Evolutionary conservation across 2,113 vertebrate species (phyloP).

Genomic region (Addax nasomaculatus): DNA sequence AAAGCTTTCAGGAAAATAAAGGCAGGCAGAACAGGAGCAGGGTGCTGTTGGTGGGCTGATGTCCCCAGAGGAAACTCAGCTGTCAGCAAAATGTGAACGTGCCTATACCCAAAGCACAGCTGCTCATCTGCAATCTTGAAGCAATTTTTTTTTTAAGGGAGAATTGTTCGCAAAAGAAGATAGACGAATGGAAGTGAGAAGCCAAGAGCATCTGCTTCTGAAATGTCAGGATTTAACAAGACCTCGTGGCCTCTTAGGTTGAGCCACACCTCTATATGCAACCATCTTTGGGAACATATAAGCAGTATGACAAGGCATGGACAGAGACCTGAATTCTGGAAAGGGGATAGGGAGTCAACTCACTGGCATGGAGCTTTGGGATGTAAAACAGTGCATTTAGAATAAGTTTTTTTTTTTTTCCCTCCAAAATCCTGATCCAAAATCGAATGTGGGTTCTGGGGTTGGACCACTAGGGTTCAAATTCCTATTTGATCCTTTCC

Average conservation of each 20-base stretch:
- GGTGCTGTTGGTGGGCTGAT: background rate
- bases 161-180: background rate
- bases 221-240: background rate
- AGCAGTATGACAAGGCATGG: fast-evolving
- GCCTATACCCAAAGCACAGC: background rate
- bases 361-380: background rate
- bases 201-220: background rate
- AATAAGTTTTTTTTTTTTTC: background rate
- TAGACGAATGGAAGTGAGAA: background rate
- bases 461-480: background rate
- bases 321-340: background rate
- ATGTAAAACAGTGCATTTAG: background rate
- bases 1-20: background rate
- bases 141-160: background rate
- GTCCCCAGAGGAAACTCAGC: conserved; percentile 34
- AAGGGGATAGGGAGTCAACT: background rate
- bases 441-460: background rate
- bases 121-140: background rate
- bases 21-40: background rate
- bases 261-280: no score
- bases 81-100: background rate
- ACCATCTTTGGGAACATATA: background rate
- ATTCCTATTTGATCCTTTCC: background rate
- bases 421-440: background rate
- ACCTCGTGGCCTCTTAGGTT: background rate